These are phyloP conservation scores for Octodonta nipae DNA, from an alignment of 2,888 invertebrate genomes.

Conservation along the genomic window DNA sequence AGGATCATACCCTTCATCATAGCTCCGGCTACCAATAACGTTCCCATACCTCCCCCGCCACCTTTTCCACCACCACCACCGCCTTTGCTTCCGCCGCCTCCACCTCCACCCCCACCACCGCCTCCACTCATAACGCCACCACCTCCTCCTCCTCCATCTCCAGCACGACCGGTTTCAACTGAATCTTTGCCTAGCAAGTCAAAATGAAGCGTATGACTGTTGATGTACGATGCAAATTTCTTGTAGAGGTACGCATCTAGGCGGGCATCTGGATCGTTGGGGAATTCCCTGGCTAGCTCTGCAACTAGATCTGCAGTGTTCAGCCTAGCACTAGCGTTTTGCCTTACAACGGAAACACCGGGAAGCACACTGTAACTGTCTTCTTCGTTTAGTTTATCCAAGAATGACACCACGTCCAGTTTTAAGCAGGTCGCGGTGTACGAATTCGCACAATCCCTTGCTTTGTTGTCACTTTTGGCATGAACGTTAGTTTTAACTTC, in stretches of 20 bases:
- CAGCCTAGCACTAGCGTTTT: slow-evolving; percentile 37
- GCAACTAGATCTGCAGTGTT: slow-evolving; percentile 57
- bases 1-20: slow-evolving; percentile 56
- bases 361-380: slow-evolving; percentile 57
- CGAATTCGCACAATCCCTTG: slow-evolving; percentile 42
- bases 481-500: slow-evolving; percentile 10
- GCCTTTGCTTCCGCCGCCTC: slow-evolving; percentile 26
- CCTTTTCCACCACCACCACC: slow-evolving; percentile 37
- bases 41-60: slow-evolving; percentile 40
- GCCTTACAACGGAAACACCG: slow-evolving; percentile 61
- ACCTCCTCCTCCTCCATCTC: slow-evolving; percentile 26
- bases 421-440: slow-evolving; percentile 66
- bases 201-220: slow-evolving; percentile 59
- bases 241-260: slow-evolving; percentile 62
- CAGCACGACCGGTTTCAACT: slow-evolving; percentile 36
- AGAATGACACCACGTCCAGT: slow-evolving; percentile 60
- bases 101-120: slow-evolving; percentile 41
- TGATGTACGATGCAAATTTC: slow-evolving; percentile 56
- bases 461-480: slow-evolving; percentile 10
- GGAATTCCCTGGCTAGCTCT: slow-evolving; percentile 60
- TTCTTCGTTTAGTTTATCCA: slow-evolving; percentile 59
- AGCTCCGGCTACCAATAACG: slow-evolving; percentile 36
- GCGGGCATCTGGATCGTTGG: slow-evolving; percentile 61
- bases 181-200: slow-evolving; percentile 51
- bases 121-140: slow-evolving; percentile 26